phyloP scores from a whole-genome alignment of 1,140 invertebrate species.

The Heliothis subflexa region DNA sequence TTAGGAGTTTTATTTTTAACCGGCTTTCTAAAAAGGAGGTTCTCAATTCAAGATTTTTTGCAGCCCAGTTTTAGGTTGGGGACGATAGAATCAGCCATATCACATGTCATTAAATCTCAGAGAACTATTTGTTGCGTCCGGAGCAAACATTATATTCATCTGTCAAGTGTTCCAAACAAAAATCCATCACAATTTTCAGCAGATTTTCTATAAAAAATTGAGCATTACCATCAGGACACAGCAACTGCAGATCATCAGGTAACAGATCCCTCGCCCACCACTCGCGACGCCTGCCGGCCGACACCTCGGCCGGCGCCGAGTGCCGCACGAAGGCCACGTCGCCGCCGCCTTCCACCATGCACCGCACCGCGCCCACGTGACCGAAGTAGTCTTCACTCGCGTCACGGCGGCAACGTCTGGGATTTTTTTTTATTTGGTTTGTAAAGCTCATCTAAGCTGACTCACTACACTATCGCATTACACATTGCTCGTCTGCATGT shows the following conservation, averaged over 20 bases:
- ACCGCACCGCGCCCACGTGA: conserved; percentile 95
- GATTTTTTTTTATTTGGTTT: neutral
- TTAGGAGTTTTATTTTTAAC: no score
- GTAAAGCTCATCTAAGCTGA: neutral
- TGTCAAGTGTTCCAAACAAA: no score
- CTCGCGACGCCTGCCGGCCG: conserved; percentile 95
- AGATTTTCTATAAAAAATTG: neutral
- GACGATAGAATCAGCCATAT: no score
- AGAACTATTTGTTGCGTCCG: no score
- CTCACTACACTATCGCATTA: no score
- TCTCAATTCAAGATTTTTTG: no score
- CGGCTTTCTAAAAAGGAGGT: no score
- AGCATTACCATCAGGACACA: conserved; percentile 89
- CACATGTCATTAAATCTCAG: no score
- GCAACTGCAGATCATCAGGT: conserved; percentile 96
- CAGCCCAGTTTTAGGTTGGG: no score
- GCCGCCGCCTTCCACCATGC: conserved; percentile 97
- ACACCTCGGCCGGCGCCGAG: conserved; percentile 96
- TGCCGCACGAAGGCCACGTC: conserved; percentile 98
- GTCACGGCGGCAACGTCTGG: conserved; percentile 76
- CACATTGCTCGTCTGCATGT: no score
- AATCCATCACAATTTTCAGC: neutral
- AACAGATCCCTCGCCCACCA: conserved; percentile 97
- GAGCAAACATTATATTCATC: neutral
- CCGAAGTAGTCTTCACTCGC: conserved; percentile 78